Evolutionary conservation across 2,888 invertebrate species (phyloP), one percentile per base, ranked within the genome.

Genomic region (Drosophila suboccidentalis): DNA sequence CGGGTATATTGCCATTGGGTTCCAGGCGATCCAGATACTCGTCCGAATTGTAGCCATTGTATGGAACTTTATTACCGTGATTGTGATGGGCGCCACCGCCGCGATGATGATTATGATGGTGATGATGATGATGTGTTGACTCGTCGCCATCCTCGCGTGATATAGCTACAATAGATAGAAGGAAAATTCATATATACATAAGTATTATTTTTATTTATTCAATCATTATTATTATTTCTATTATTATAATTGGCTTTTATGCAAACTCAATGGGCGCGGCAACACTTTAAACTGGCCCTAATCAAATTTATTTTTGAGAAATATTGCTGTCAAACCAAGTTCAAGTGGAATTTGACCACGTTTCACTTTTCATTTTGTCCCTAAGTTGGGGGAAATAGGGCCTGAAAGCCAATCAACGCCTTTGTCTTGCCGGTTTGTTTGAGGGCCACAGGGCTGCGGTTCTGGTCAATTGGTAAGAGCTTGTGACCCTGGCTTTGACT

Each of bases 11-110:
- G 91, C 97, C 97, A 94, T 97, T 98, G 92, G 97, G 97, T 94
- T 98, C 98, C 91, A 97, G 95, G 92, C 97, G 95, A 94, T 98
- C 97, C 93, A 98, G 95, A 94, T 97, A 98, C 94, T 98, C 97
- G 92, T 97, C 97, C 67, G 97, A 97, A 89, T 93, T 93, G 95
- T 97, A 98, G 82, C 97, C 97, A 94, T 97, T 97, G 94, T 97
- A 97, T 80, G 97, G 95, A 93, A 97, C 95, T 94, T 97, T 97
- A 90, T 94, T 95, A 90, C 94, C 94, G 91, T 93, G 93, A 91
- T 92, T 92, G 80, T 92, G 92, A 82, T 94, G 94, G 80, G 92
- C 91, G 68, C 92, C 91, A 79, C 91, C 90, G 47, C 92, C 90
- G 92, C 94, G 94, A 92, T 94, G 94, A 90, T 94, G 94, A 84